These are phyloP conservation scores for Xyrichtys novacula DNA, from an alignment of 2,797 vertebrate genomes.

Conservation along the genomic window DNA sequence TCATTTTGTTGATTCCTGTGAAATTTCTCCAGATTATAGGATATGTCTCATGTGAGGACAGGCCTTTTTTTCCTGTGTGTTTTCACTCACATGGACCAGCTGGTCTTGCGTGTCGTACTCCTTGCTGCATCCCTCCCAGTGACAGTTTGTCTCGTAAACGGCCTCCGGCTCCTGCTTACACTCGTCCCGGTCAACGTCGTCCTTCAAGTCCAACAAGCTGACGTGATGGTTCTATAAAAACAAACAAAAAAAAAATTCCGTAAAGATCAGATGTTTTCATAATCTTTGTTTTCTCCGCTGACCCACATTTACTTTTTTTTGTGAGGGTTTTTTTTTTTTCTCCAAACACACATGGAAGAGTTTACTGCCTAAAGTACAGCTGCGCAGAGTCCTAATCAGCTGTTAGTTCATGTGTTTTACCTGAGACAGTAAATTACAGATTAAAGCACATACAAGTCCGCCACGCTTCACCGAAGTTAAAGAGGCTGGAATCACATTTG, in stretches of 20 bases:
- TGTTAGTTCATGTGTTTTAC: conserved; percentile 38
- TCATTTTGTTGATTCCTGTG: no score
- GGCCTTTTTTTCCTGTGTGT: no score
- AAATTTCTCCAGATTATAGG: not conserved
- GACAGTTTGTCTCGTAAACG: conserved; percentile 96
- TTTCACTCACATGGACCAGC: conserved; percentile 92
- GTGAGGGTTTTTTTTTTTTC: not conserved
- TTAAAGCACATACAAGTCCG: conserved; percentile 3
- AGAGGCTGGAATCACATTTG: conserved; percentile 29
- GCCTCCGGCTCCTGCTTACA: conserved; percentile 94
- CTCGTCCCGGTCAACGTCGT: conserved; percentile 93
- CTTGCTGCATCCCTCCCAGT: conserved; percentile 94
- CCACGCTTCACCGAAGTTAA: conserved; percentile 14
- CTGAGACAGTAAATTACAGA: conserved; percentile 42
- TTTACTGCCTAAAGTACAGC: conserved; percentile 9
- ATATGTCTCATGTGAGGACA: not conserved
- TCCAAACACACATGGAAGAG: conserved; percentile 27
- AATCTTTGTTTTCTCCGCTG: not conserved
- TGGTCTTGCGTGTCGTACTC: conserved; percentile 96
- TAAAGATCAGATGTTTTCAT: no score
- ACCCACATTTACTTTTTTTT: not conserved
- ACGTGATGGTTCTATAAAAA: conserved; percentile 83
- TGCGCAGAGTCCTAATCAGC: conserved; percentile 12
- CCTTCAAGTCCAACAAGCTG: conserved; percentile 86
- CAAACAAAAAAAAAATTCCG: no score